Percentiles rank a stretch among this genome's conserved stretches.
Conservation (phyloP, 2,113 vertebrate species). For the Acinonyx jubatus region DNA sequence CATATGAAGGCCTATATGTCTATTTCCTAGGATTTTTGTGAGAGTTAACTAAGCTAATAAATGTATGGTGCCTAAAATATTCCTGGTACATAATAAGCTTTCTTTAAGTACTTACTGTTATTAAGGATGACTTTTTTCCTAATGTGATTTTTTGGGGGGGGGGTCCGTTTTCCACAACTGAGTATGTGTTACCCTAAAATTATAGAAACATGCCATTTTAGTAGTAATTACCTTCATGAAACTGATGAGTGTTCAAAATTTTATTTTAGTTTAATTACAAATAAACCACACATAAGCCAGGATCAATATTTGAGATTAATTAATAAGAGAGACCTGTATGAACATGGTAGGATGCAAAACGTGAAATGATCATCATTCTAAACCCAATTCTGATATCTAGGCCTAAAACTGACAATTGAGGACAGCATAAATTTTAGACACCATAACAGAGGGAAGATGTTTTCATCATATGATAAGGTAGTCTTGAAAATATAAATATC, state of each 20-base stretch:
- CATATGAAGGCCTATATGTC: background rate
- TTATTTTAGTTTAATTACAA: background rate
- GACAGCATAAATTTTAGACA: background rate
- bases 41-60: background rate
- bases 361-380: background rate
- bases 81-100: background rate
- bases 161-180: background rate
- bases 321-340: background rate
- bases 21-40: background rate
- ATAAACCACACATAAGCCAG: background rate
- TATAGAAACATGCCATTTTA: background rate
- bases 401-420: background rate
- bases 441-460: background rate
- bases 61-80: background rate
- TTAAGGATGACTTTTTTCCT: background rate
- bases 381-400: background rate
- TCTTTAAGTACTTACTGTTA: background rate
- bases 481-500: background rate
- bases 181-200: background rate
- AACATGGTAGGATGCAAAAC: background rate
- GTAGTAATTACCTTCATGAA: background rate
- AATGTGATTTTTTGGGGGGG: background rate
- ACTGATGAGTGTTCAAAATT: background rate
- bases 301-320: background rate
- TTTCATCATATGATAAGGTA: background rate